Base-by-base conservation (phyloP, 1,140 invertebrate species). In the Drosophila seguyi region DNA sequence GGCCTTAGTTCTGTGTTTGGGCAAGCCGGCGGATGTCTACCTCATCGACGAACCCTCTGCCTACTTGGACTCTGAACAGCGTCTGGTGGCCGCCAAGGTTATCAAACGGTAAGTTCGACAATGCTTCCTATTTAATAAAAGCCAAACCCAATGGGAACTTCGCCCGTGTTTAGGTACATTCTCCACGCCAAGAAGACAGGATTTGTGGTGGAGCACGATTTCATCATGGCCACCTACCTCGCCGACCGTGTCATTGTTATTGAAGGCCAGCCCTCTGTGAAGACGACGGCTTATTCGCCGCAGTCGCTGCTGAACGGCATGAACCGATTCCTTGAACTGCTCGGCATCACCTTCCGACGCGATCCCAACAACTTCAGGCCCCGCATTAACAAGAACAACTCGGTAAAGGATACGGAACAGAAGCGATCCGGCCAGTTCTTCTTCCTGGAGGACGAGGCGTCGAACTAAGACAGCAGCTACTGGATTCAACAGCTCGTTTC, bases 171-270 rank as follows among this genome's bases (percentile, higher is more conserved):
- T 90, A 99, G 98, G 79, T 99, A 99, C 92, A 99, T 99, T 93
- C 94, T 99, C 41, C 99, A 99, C 92, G 98, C 99, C 0, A 99
- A 99, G 94, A 99, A 99, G 93, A 99, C 99, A 29, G 99, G 98
- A 31, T 99, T 99, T 93, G 96, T 99, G 31, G 99, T 99, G 1
- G 99, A 99, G 95, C 99, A 99, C 95, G 99, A 99, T 95, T 99
- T 99, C 91, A 99, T 99, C 59, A 99, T 99, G 99, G 98, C 99
- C 4, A 99, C 99, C 0, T 99, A 99, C 93, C 94, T 99, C 42
- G 98, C 99, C 16, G 99, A 99, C 94, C 95, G 99, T 56, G 99
- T 99, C 1, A 99, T 99, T 83, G 99, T 99, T 22, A 99, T 99
- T 93, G 99, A 99, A 92, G 99, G 99, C 41, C 93, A 93, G 56